phyloP scores from a whole-genome alignment of 2,888 invertebrate genomes.

The Torymus aiolomorphi region DNA sequence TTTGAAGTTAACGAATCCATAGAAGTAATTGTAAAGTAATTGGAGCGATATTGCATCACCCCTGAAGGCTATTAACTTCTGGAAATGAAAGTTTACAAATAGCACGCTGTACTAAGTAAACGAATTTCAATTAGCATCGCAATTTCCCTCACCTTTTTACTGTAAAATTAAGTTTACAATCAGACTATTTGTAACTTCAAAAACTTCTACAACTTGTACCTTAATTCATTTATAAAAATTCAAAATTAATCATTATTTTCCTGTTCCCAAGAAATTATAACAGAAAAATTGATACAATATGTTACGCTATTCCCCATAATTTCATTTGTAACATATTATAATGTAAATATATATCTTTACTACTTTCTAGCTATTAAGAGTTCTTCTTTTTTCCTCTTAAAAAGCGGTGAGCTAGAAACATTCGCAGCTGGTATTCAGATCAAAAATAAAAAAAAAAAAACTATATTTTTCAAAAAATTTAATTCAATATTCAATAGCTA shows the following conservation, averaged over 20 bases:
- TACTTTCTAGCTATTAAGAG: too few relatives aligned
- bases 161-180: neutral
- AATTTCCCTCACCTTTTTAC: too few relatives aligned
- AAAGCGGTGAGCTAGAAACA: neutral
- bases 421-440: neutral
- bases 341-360: too few relatives aligned
- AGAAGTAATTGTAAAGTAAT: neutral
- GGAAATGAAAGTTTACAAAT: constrained; percentile 11
- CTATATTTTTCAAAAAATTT: neutral
- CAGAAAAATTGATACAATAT: neutral
- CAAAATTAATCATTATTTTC: neutral
- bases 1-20: neutral
- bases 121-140: constrained; percentile 3
- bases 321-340: too few relatives aligned
- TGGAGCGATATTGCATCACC: neutral
- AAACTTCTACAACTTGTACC: too few relatives aligned
- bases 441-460: neutral
- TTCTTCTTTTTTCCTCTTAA: too few relatives aligned
- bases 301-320: neutral
- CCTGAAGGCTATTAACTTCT: constrained; percentile 27
- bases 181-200: too few relatives aligned
- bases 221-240: neutral
- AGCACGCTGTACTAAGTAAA: neutral
- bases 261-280: constrained; percentile 4
- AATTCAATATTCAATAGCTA: constrained; percentile 4